Evolutionary conservation across 2,888 invertebrate genomes (phyloP).

Genomic region (Zygogramma bicolorata): DNA sequence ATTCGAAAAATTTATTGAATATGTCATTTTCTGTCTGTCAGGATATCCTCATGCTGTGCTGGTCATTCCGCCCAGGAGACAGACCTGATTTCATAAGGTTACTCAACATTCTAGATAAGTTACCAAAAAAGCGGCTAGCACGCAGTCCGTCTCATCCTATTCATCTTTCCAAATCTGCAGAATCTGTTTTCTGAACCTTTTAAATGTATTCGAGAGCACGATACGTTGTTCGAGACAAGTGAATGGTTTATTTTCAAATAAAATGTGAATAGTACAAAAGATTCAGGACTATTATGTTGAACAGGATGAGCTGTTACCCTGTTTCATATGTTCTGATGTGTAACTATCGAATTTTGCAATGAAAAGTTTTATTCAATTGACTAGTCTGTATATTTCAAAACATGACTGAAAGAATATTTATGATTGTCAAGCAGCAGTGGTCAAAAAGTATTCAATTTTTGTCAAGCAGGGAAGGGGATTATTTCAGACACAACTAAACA

Average conservation of each 20-base stretch:
- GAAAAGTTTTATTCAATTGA: background rate
- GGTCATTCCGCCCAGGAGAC: slow-evolving; percentile 88
- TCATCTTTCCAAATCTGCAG: slow-evolving; percentile 94
- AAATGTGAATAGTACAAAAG: background rate
- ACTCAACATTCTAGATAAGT: slow-evolving; percentile 86
- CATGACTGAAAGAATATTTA: background rate
- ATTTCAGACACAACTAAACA: too few relatives aligned
- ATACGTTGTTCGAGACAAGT: slow-evolving; percentile 16
- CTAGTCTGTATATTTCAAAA: background rate
- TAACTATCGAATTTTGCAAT: background rate
- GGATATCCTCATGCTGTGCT: slow-evolving; percentile 97
- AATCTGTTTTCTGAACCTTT: slow-evolving; percentile 81
- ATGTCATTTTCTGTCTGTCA: slow-evolving; percentile 62
- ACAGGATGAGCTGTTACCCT: background rate
- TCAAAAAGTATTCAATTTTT: background rate
- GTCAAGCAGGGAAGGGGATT: too few relatives aligned
- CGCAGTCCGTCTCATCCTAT: slow-evolving; percentile 98
- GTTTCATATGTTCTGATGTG: background rate
- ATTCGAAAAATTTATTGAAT: background rate
- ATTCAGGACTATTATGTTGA: background rate
- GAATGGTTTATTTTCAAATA: slow-evolving; percentile 17
- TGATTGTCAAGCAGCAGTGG: background rate
- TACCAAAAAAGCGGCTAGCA: slow-evolving; percentile 95
- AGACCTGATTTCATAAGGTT: slow-evolving; percentile 92
- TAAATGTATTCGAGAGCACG: slow-evolving; percentile 37